A percentile compares a stretch with the other conserved stretches of the same genome.
phyloP scores from a whole-genome alignment of 2,797 vertebrate species.

The Myotis pilosus region DNA sequence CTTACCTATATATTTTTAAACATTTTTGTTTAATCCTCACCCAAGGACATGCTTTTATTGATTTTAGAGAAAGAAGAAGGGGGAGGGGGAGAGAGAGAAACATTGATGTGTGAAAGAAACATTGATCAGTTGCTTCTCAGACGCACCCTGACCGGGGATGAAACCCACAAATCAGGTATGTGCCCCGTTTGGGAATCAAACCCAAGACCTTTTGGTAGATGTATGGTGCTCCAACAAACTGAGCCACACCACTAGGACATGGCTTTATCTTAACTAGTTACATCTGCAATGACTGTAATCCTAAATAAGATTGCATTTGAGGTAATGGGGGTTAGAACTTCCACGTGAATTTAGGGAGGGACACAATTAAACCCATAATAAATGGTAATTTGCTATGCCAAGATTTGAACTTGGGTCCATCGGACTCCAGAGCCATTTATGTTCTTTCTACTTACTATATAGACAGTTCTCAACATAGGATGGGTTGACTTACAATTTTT shows the following conservation, averaged over 20 bases:
- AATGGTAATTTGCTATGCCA: not conserved
- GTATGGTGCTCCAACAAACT: not conserved
- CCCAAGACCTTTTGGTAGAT: not conserved
- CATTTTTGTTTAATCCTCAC: not conserved
- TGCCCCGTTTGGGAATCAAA: not conserved
- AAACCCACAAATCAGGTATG: not conserved
- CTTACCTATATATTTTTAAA: not conserved
- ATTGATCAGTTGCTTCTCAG: no score
- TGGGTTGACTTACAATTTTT: not conserved
- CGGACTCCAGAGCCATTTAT: slow-evolving; percentile 25
- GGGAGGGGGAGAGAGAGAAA: not conserved
- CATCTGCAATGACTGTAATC: not conserved
- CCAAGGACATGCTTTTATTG: not conserved
- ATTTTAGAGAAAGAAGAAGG: not conserved
- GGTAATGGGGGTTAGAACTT: not conserved
- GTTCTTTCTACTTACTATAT: not conserved
- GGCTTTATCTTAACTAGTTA: slow-evolving; percentile 7
- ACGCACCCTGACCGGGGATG: not conserved
- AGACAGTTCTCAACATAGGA: not conserved
- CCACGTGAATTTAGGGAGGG: not conserved
- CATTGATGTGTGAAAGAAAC: not conserved
- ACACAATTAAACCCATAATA: not conserved
- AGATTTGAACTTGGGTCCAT: slow-evolving; percentile 9
- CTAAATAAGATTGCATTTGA: slow-evolving; percentile 27
- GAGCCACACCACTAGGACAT: not conserved